phyloP scores from a whole-genome alignment of 1,140 invertebrate species.

The Philotrypesis tridentata region DNA sequence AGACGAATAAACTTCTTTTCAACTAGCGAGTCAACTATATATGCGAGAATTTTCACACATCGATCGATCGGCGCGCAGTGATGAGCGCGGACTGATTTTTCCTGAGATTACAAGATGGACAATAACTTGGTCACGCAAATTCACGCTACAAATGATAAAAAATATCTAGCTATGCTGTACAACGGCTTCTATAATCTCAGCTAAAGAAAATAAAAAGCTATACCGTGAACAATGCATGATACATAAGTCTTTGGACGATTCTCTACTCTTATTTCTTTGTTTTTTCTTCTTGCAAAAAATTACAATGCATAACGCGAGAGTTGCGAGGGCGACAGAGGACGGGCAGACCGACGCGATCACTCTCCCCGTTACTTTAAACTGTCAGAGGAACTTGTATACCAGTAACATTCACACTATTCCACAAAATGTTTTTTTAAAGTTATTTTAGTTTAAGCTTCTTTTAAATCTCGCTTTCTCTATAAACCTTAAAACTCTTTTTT shows the following conservation, averaged over 20 bases:
- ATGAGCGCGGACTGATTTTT: too few species aligned
- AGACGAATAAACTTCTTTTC: not conserved
- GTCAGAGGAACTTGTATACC: constrained; percentile 72
- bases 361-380: constrained; percentile 64
- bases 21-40: constrained; percentile 10
- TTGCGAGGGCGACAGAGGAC: constrained; percentile 59
- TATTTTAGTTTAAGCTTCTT: constrained; percentile 30
- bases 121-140: not conserved
- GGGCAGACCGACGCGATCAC: constrained; percentile 54
- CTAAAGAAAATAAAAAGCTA: not conserved
- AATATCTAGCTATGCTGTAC: not conserved
- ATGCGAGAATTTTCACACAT: constrained; percentile 16
- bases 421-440: constrained; percentile 41
- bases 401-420: constrained; percentile 58
- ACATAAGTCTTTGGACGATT: not conserved
- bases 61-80: too few species aligned
- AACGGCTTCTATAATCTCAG: not conserved
- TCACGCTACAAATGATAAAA: not conserved
- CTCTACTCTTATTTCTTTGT: not conserved
- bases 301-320: constrained; percentile 7
- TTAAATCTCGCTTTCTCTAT: constrained; percentile 19
- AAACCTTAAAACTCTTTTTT: not conserved
- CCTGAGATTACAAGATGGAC: not conserved
- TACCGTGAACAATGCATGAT: not conserved
- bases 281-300: too few species aligned